These are phyloP conservation scores for Zaprionus africanus DNA, from an alignment of 1,140 invertebrate genomes.

Conservation along the genomic window DNA sequence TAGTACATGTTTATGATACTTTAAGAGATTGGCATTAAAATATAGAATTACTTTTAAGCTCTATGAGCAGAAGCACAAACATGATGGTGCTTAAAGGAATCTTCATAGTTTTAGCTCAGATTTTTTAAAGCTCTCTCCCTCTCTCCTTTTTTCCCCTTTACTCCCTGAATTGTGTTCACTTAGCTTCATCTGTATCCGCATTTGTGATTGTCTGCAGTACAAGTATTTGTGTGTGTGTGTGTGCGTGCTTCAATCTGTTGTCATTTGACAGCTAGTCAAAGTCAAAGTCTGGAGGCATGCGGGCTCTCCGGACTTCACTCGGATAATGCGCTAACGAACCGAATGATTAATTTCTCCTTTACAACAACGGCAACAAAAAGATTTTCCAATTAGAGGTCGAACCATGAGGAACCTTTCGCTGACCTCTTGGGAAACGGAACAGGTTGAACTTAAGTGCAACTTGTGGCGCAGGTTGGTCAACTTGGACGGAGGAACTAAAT, in stretches of 20 bases:
- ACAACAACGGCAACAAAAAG: neutral
- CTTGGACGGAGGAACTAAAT: slow-evolving; percentile 1
- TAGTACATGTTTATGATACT: too few relatives aligned
- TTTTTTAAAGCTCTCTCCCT: neutral
- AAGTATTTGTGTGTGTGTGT: neutral
- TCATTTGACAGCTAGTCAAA: slow-evolving; percentile 8
- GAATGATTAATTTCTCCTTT: slow-evolving; percentile 67
- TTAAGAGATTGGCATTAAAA: too few relatives aligned
- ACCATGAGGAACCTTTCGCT: slow-evolving; percentile 2
- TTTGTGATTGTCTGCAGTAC: slow-evolving; percentile 8
- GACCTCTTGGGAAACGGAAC: slow-evolving; percentile 3
- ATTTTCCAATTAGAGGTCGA: slow-evolving; percentile 56
- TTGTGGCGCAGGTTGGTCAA: neutral
- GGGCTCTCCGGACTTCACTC: slow-evolving; percentile 29
- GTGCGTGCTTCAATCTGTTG: slow-evolving; percentile 5
- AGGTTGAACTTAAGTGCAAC: neutral
- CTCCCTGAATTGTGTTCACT: neutral
- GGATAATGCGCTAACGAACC: slow-evolving; percentile 68
- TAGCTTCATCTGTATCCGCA: neutral
- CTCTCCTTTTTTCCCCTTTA: neutral
- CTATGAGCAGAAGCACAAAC: too few relatives aligned
- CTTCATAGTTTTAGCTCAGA: neutral
- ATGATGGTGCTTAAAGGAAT: neutral
- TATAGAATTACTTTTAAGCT: too few relatives aligned
- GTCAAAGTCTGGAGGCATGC: slow-evolving; percentile 45